A percentile compares a stretch with the other conserved stretches of the same genome.
These are phyloP conservation scores for Labroides dimidiatus DNA, from an alignment of 2,797 vertebrate species.

Conservation along the genomic window DNA sequence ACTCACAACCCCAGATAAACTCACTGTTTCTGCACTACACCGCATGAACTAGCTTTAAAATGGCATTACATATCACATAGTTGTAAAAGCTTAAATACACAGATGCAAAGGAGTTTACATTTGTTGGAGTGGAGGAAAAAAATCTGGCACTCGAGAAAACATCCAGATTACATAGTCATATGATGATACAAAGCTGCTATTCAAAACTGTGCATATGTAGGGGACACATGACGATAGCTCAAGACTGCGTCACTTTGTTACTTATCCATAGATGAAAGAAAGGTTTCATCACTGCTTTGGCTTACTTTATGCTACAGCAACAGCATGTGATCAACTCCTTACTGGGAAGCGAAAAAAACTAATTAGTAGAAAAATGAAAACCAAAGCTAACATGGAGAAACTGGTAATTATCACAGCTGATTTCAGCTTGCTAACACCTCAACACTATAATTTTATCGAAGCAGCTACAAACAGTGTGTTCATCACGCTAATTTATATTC, in stretches of 20 bases:
- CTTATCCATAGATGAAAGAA: conserved; percentile 23
- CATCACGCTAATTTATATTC: conserved; percentile 12
- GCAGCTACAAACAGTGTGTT: neutral
- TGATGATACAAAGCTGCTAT: conserved; percentile 61
- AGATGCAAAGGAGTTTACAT: neutral
- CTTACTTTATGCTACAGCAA: neutral
- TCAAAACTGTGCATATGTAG: conserved; percentile 47
- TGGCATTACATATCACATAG: neutral
- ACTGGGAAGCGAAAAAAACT: neutral
- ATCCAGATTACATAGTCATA: conserved; percentile 57
- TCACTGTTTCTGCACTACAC: conserved; percentile 18
- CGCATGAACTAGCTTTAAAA: conserved; percentile 9
- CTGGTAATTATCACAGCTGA: neutral
- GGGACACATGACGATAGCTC: conserved; percentile 30
- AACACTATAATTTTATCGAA: neutral
- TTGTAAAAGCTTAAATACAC: conserved; percentile 16
- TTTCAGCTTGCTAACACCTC: neutral
- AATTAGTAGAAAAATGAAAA: neutral
- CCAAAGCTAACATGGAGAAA: neutral
- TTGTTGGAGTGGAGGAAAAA: neutral
- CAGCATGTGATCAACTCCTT: neutral
- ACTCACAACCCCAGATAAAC: conserved; percentile 16
- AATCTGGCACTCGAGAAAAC: conserved; percentile 14
- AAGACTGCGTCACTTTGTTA: conserved; percentile 12
- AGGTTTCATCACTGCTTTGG: conserved; percentile 2